Conservation (phyloP, 2,888 invertebrate species). For the Lydus trimaculatus region DNA sequence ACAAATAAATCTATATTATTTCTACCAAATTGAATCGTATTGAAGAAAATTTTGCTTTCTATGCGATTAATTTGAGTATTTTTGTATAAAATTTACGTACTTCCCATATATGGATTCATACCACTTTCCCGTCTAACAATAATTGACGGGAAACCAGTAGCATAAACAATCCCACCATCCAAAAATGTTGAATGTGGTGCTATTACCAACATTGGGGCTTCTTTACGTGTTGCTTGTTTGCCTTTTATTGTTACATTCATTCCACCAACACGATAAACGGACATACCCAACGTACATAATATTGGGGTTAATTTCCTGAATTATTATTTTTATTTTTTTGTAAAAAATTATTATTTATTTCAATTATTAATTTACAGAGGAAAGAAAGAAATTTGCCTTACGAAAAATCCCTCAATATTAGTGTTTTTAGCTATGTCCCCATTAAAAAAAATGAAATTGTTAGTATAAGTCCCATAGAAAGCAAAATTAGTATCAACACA, state of each 20-base stretch:
- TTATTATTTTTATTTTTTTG: slow-evolving; percentile 27
- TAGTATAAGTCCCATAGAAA: slow-evolving; percentile 7
- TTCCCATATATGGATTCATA: slow-evolving; percentile 85
- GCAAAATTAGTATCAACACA: not conserved
- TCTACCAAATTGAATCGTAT: not conserved
- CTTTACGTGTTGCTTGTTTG: slow-evolving; percentile 73
- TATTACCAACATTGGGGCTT: slow-evolving; percentile 86
- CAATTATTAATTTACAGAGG: not conserved
- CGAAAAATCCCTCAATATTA: not conserved
- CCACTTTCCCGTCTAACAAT: slow-evolving; percentile 83
- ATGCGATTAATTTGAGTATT: slow-evolving; percentile 14
- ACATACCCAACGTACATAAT: slow-evolving; percentile 76
- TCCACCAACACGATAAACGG: slow-evolving; percentile 78
- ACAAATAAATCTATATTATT: not conserved
- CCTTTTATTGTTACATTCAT: slow-evolving; percentile 82
- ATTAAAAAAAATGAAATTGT: not conserved
- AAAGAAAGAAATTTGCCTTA: not conserved
- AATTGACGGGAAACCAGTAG: slow-evolving; percentile 82
- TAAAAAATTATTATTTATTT: not conserved
- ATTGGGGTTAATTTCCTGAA: slow-evolving; percentile 68
- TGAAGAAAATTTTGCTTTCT: slow-evolving; percentile 23
- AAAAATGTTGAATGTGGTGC: slow-evolving; percentile 91
- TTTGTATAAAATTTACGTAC: slow-evolving; percentile 66
- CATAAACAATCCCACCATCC: slow-evolving; percentile 85
- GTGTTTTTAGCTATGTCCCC: not conserved